These are phyloP conservation scores for Melieria crassipennis DNA, from an alignment of 2,888 invertebrate species.

Conservation along the genomic window DNA sequence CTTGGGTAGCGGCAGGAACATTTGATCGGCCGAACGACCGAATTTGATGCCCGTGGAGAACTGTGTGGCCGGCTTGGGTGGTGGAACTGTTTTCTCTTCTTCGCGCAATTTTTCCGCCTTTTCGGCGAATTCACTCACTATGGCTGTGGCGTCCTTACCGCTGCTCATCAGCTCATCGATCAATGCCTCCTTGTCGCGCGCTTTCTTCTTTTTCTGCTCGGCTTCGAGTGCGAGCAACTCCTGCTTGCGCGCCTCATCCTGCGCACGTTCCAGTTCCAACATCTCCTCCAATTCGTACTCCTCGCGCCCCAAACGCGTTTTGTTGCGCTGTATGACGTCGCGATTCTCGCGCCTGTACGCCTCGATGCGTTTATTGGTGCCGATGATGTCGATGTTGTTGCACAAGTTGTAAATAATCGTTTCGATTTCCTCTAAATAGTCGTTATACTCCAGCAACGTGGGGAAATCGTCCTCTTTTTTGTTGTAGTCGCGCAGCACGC, in stretches of 20 bases:
- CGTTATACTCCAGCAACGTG: conserved; percentile 86
- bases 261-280: conserved; percentile 81
- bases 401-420: conserved; percentile 89
- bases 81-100: conserved; percentile 66
- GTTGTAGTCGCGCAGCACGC: conserved; percentile 90
- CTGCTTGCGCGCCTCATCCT: conserved; percentile 77
- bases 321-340: conserved; percentile 83
- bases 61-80: conserved; percentile 69
- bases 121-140: conserved; percentile 82
- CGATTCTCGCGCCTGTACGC: conserved; percentile 91
- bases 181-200: conserved; percentile 87
- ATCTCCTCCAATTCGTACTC: conserved; percentile 89
- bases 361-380: conserved; percentile 90
- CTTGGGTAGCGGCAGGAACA: conserved; percentile 75
- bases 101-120: conserved; percentile 75
- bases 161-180: conserved; percentile 97
- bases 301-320: conserved; percentile 78
- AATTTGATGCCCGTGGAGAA: conserved; percentile 91
- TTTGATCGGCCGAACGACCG: conserved; percentile 71
- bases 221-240: conserved; percentile 73
- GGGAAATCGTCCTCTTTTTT: conserved; percentile 95
- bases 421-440: conserved; percentile 96
- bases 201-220: conserved; percentile 83
- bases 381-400: conserved; percentile 87
- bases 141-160: conserved; percentile 87